Percentiles rank a stretch among this genome's conserved stretches.
Evolutionary conservation across 2,888 invertebrate genomes (phyloP).

Genomic region (Lithophane ornitopus): DNA sequence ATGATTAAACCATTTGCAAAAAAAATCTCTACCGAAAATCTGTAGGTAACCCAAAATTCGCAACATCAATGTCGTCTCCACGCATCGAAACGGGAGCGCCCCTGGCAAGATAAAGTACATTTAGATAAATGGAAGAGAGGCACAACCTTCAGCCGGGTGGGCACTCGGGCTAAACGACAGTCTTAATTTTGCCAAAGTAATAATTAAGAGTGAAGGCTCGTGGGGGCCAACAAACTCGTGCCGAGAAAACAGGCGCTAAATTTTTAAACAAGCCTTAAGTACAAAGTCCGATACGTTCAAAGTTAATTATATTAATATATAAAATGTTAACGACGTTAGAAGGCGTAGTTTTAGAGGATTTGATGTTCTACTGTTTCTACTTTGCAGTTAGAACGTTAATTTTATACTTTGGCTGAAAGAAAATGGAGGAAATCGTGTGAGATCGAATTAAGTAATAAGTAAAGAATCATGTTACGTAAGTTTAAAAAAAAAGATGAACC

Average conservation of each 20-base stretch:
- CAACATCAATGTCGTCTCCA: slow-evolving; percentile 75
- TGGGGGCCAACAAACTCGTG: slow-evolving; percentile 82
- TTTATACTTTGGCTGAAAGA: slow-evolving; percentile 29
- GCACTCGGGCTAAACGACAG: slow-evolving; percentile 89
- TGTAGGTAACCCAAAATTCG: slow-evolving; percentile 39
- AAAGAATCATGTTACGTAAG: too few species aligned
- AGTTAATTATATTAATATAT: slow-evolving; percentile 89
- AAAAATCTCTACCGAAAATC: not conserved
- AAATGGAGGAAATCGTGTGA: slow-evolving; percentile 7
- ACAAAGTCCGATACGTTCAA: slow-evolving; percentile 88
- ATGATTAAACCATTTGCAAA: not conserved
- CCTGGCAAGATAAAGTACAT: slow-evolving; percentile 88
- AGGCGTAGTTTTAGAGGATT: slow-evolving; percentile 66
- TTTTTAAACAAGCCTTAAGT: slow-evolving; percentile 90
- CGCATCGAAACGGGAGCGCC: slow-evolving; percentile 72
- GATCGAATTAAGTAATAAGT: too few species aligned
- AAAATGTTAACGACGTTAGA: slow-evolving; percentile 71
- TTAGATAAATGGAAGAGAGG: slow-evolving; percentile 88
- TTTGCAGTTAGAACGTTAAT: slow-evolving; percentile 41
- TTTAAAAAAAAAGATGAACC: not conserved
- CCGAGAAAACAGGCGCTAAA: slow-evolving; percentile 83
- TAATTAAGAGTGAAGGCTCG: slow-evolving; percentile 90
- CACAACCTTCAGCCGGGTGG: slow-evolving; percentile 84
- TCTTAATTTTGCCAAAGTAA: slow-evolving; percentile 91
- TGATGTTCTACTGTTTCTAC: slow-evolving; percentile 31